These are phyloP conservation scores for Hypocryptadius cinnamomeus DNA, from an alignment of 2,113 vertebrate genomes.

Conservation along the genomic window DNA sequence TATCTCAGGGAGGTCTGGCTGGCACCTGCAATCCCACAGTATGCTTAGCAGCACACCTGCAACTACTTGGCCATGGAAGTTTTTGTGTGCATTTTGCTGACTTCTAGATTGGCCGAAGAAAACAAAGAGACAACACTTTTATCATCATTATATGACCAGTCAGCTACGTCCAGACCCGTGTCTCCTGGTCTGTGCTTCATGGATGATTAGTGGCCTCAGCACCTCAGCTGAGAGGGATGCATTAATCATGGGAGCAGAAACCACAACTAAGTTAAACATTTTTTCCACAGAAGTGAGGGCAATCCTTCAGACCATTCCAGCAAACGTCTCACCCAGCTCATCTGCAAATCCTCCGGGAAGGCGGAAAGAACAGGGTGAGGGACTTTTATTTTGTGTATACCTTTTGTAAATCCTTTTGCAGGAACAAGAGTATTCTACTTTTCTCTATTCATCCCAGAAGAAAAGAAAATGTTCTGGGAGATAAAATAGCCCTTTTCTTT, in stretches of 20 bases:
- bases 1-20: background rate
- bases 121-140: background rate
- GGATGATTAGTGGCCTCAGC: background rate
- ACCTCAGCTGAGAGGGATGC: background rate
- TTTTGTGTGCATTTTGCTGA: background rate
- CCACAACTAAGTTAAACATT: background rate
- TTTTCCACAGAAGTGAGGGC: background rate
- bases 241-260: conserved; percentile 15
- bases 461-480: background rate
- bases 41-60: background rate
- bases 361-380: background rate
- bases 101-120: background rate
- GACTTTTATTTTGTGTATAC: background rate
- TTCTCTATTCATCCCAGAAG: background rate
- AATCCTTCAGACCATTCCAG: background rate
- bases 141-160: background rate
- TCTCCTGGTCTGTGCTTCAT: background rate
- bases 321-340: background rate
- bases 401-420: background rate
- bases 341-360: background rate
- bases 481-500: background rate
- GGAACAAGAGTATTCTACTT: background rate
- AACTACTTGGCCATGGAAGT: background rate
- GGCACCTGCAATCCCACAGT: background rate
- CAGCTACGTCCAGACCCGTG: background rate